These are phyloP conservation scores for Acleris emargana DNA, from an alignment of 2,888 invertebrate species.

Conservation along the genomic window DNA sequence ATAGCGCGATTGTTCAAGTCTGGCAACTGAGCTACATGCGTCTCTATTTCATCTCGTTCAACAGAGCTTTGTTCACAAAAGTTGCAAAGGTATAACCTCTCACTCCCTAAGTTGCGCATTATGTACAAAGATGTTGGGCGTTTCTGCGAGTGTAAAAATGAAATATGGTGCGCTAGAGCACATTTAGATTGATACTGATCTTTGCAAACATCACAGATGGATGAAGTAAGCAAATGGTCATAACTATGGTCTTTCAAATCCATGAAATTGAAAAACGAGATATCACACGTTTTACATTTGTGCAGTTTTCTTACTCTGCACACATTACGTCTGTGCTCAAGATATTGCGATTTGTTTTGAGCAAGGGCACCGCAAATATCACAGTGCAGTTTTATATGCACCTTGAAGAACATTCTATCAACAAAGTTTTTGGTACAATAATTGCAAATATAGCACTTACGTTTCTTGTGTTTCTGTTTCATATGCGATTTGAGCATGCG, in stretches of 20 bases:
- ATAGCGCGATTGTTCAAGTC: slow-evolving; percentile 61
- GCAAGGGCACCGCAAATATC: slow-evolving; percentile 59
- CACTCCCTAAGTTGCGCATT: slow-evolving; percentile 53
- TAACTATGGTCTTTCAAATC: slow-evolving; percentile 72
- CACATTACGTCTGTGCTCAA: slow-evolving; percentile 56
- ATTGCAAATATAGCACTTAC: slow-evolving; percentile 73
- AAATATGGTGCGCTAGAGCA: slow-evolving; percentile 62
- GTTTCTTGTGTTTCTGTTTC: slow-evolving; percentile 65
- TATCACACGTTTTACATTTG: slow-evolving; percentile 60
- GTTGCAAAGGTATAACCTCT: slow-evolving; percentile 63
- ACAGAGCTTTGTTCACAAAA: slow-evolving; percentile 66
- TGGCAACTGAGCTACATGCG: slow-evolving; percentile 58
- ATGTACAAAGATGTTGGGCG: slow-evolving; percentile 54
- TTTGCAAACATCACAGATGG: slow-evolving; percentile 70
- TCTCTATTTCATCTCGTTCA: slow-evolving; percentile 56
- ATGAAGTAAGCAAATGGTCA: slow-evolving; percentile 54
- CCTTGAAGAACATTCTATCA: slow-evolving; percentile 71
- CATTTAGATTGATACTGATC: slow-evolving; percentile 65
- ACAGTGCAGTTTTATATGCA: slow-evolving; percentile 73
- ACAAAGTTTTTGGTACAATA: slow-evolving; percentile 69
- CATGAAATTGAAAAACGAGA: slow-evolving; percentile 61
- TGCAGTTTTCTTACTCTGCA: slow-evolving; percentile 59
- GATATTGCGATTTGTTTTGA: slow-evolving; percentile 50
- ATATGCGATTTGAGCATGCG: slow-evolving; percentile 59
- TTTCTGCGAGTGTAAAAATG: slow-evolving; percentile 59